Percentiles rank a stretch among this genome's conserved stretches.
Evolutionary conservation across 2,888 invertebrate genomes (phyloP).

Genomic region (Apamea epomidion): DNA sequence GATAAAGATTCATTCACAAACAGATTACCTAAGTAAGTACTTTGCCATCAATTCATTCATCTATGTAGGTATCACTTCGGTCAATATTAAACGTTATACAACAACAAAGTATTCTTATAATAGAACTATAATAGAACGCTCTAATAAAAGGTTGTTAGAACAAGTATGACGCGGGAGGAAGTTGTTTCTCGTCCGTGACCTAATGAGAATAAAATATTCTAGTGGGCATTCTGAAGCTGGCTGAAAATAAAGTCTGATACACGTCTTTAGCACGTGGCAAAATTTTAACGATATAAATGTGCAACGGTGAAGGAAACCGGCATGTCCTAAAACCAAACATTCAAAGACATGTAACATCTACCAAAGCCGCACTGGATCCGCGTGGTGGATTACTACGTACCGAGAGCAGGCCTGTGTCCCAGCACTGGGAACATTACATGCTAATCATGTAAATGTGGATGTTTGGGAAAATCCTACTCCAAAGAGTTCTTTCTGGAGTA

Average conservation of each 20-base stretch:
- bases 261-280: not conserved
- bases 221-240: slow-evolving; percentile 1
- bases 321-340: not conserved
- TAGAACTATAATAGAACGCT: slow-evolving; percentile 24
- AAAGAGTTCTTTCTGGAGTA: too few species aligned
- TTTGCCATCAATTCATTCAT: not conserved
- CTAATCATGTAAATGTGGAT: not conserved
- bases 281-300: not conserved
- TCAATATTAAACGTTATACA: not conserved
- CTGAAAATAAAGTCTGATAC: not conserved
- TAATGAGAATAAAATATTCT: slow-evolving; percentile 11
- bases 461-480: not conserved
- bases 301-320: not conserved
- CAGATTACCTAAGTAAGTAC: slow-evolving; percentile 13
- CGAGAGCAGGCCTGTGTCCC: not conserved
- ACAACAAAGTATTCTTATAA: slow-evolving; percentile 12
- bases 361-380: not conserved
- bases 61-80: not conserved
- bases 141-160: slow-evolving; percentile 17
- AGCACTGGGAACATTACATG: not conserved
- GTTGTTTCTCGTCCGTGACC: slow-evolving; percentile 18
- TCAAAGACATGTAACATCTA: not conserved
- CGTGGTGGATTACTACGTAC: not conserved
- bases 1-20: slow-evolving; percentile 26
- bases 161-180: slow-evolving; percentile 1